phyloP scores from a whole-genome alignment of 2,797 vertebrate genomes.

The Lemur catta region DNA sequence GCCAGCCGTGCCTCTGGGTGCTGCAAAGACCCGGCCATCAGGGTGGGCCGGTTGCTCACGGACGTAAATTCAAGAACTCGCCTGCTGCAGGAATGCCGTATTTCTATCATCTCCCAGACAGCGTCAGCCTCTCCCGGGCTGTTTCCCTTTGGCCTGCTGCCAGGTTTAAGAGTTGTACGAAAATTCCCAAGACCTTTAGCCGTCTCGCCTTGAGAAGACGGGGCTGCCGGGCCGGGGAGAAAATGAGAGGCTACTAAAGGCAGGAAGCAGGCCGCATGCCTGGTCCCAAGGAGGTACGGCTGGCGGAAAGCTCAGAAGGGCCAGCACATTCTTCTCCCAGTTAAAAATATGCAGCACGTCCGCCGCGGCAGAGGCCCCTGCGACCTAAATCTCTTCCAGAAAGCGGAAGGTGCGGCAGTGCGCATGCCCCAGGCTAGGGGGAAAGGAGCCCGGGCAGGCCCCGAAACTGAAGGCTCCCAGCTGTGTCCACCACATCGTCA shows the following conservation, averaged over 20 bases:
- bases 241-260: background rate
- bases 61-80: background rate
- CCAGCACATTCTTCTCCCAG: conserved; percentile 33
- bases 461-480: background rate
- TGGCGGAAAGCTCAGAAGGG: conserved; percentile 49
- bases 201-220: conserved; percentile 54
- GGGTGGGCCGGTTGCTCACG: fast-evolving
- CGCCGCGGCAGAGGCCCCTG: background rate
- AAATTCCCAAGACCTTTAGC: conserved; percentile 80
- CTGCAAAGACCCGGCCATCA: fast-evolving
- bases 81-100: conserved; percentile 41
- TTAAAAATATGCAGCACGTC: conserved; percentile 31
- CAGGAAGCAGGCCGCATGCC: conserved; percentile 66
- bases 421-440: fast-evolving
- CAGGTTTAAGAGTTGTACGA: conserved; percentile 63
- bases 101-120: conserved; percentile 69
- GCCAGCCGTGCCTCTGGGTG: fast-evolving
- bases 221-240: conserved; percentile 8
- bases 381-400: background rate
- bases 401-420: background rate
- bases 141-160: conserved; percentile 53
- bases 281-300: background rate
- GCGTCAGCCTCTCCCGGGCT: conserved; percentile 10
- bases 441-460: background rate
- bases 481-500: fast-evolving